Evolutionary conservation across 2,113 vertebrate species (phyloP).

Genomic region (Ellobius talpinus): DNA sequence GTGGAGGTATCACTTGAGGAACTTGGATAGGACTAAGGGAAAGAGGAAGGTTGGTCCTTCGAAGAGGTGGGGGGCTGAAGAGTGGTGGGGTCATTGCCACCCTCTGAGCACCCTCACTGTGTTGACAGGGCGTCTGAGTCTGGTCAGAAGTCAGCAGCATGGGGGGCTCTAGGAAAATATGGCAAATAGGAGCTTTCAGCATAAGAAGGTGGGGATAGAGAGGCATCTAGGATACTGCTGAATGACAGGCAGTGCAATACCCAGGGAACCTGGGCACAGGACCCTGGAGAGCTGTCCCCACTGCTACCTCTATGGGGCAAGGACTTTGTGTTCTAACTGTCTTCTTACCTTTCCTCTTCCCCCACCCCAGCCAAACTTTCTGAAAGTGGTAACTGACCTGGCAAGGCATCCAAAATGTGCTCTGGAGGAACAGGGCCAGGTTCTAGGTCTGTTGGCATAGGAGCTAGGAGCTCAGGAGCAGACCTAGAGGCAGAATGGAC

Average conservation of each 20-base stretch:
- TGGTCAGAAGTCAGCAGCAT: slow-evolving; percentile 68
- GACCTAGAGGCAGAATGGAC: slow-evolving; percentile 24
- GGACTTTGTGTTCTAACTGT: background rate
- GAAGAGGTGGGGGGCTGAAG: slow-evolving; percentile 94
- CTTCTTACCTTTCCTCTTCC: background rate
- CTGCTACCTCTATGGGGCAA: background rate
- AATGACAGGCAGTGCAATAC: fast-evolving
- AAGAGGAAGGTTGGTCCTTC: slow-evolving; percentile 89
- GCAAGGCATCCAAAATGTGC: background rate
- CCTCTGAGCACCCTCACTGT: slow-evolving; percentile 12
- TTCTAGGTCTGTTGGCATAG: background rate
- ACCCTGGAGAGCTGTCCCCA: background rate
- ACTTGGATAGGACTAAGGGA: slow-evolving; percentile 77
- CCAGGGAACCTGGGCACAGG: background rate
- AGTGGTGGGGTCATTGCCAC: slow-evolving; percentile 87
- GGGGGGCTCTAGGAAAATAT: slow-evolving; percentile 68
- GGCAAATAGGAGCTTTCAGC: background rate
- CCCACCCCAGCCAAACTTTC: background rate
- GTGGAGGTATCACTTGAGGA: slow-evolving; percentile 81
- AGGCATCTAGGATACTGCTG: background rate
- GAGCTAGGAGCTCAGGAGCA: background rate
- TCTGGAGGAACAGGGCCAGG: background rate
- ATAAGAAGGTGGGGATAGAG: background rate
- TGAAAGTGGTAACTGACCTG: slow-evolving; percentile 46
- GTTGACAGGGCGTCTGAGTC: background rate